Conservation (phyloP, 30 jellyfish, hydroid and myxozoan species). For the Euphysa ruthae region DNA sequence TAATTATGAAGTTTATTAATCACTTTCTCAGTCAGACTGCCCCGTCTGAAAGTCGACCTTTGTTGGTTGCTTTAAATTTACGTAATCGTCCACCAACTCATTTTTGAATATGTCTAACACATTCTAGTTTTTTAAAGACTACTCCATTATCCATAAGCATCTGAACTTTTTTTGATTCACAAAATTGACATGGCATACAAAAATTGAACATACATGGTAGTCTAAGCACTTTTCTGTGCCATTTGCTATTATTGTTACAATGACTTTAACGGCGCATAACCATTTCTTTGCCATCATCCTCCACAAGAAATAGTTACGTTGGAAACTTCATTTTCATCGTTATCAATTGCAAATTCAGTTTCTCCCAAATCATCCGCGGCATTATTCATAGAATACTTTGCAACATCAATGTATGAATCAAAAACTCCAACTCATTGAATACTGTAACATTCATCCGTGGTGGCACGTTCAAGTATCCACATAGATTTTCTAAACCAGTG, state of each 20-base stretch:
- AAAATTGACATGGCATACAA: no score
- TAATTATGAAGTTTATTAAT: not conserved
- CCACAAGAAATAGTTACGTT: no score
- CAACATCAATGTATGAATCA: not conserved
- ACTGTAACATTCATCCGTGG: not conserved
- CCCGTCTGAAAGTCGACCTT: no score
- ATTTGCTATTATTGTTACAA: no score
- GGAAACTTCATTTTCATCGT: no score
- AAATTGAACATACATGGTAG: no score
- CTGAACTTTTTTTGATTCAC: not conserved
- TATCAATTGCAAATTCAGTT: no score
- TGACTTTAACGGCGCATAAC: no score
- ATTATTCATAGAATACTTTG: not conserved
- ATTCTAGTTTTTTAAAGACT: not conserved
- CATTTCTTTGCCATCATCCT: no score
- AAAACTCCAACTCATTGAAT: not conserved
- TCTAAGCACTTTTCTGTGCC: no score
- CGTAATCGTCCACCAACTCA: not conserved
- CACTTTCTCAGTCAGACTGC: not conserved
- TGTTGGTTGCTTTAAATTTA: no score
- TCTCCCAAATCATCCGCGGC: no score
- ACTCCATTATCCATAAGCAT: not conserved
- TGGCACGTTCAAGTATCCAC: conserved; percentile 1
- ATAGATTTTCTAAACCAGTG: conserved; percentile 1
- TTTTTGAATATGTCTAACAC: not conserved